Conservation (phyloP, 1,140 invertebrate species). For the Parasteatoda tepidariorum region DNA sequence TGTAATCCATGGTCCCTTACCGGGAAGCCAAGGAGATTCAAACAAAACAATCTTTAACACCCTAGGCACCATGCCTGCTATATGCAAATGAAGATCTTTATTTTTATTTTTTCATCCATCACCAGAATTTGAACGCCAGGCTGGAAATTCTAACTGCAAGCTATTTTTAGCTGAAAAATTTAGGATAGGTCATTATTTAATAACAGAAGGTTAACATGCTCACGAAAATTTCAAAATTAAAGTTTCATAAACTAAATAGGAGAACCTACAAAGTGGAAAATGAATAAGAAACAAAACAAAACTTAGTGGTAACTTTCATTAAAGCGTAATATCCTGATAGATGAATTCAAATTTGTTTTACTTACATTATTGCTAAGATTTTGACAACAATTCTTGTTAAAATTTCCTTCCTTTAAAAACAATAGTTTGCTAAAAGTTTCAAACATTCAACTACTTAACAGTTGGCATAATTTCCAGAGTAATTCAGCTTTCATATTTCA, state of each 20-base stretch:
- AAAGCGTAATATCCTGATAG: no score
- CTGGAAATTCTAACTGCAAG: conserved; percentile 11
- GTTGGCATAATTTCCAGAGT: no score
- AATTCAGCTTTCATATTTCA: no score
- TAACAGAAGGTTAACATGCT: neutral
- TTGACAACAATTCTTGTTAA: no score
- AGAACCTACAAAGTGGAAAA: no score
- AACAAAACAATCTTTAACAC: neutral
- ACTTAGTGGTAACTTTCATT: no score
- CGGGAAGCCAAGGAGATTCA: conserved; percentile 32
- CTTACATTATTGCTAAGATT: no score
- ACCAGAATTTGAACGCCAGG: conserved; percentile 22
- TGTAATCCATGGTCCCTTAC: conserved; percentile 25
- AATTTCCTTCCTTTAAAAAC: no score
- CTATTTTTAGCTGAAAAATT: conserved; percentile 22
- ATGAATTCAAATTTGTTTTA: no score
- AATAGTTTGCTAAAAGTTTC: no score
- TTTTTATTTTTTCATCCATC: conserved; percentile 13
- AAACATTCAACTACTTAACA: no score
- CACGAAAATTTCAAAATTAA: neutral
- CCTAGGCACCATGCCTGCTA: neutral
- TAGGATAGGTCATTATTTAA: neutral
- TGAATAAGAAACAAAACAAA: no score
- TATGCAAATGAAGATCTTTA: neutral
- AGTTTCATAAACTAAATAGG: neutral